These are phyloP conservation scores for Drosophila fuyamai DNA, from an alignment of 1,140 invertebrate species.

Conservation along the genomic window DNA sequence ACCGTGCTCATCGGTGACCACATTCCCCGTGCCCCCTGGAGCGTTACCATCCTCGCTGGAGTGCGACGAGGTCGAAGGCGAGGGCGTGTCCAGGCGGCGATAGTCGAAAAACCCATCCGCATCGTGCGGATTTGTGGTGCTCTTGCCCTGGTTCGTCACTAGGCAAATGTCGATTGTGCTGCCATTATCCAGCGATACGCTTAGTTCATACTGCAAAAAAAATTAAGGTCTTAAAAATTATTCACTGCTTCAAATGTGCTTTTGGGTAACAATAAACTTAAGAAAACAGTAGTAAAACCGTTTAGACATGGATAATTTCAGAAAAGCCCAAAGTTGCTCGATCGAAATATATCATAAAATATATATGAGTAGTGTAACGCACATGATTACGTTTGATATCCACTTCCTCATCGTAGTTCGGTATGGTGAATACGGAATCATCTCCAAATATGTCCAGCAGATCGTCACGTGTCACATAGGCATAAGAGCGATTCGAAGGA, in stretches of 20 bases:
- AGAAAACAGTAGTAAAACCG: too few species aligned
- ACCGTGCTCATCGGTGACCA: conserved; percentile 77
- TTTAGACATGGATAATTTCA: too few species aligned
- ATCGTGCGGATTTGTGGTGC: conserved; percentile 58
- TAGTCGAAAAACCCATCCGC: conserved; percentile 55
- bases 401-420: conserved; percentile 76
- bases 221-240: background rate
- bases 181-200: conserved; percentile 76
- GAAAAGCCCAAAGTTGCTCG: too few species aligned
- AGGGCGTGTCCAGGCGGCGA: conserved; percentile 65
- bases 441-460: conserved; percentile 71
- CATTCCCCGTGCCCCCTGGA: conserved; percentile 56
- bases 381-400: conserved; percentile 59
- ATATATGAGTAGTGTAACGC: background rate
- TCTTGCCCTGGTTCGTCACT: conserved; percentile 76
- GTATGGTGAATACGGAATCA: conserved; percentile 77
- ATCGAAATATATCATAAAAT: background rate
- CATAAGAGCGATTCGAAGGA: conserved; percentile 73
- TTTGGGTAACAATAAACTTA: too few species aligned
- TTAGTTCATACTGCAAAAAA: conserved; percentile 44
- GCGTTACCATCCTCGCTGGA: conserved; percentile 55
- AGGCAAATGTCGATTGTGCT: conserved; percentile 81
- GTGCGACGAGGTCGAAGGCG: conserved; percentile 64
- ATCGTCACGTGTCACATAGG: conserved; percentile 82
- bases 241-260: background rate